Base-by-base conservation (phyloP, 2,797 vertebrate species). In the Austrolebias charrua region DNA sequence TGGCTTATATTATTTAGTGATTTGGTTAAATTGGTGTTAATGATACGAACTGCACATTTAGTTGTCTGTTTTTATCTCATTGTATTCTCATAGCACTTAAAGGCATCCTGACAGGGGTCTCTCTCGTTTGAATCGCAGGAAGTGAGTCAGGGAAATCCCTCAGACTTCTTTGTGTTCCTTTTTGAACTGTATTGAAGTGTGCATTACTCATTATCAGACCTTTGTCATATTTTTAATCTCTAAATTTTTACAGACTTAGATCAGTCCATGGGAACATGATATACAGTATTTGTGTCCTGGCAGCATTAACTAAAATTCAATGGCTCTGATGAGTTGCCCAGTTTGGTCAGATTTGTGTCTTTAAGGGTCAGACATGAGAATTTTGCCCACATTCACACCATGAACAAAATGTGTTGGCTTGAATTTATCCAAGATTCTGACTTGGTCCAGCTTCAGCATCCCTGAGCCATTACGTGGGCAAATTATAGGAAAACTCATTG, bases 131-230 rank as follows among this genome's bases (percentile, higher is more conserved):
- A 92, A 92, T 91, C 68, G 73, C 86, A 89, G 88, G 90, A 92
- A 89, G 81, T 86, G 83, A 85, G 71, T 83, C 82, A 82, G 88
- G 85, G 85, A 91, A 90, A 86, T 88, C 86, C 88, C 84, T 86
- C 66, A 43, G 51, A 86, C 71, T 71, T 80, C 75, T 73, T 57
- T 65, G 63, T 80, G 67, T 71, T 87, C 69, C 82, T 67, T 86
- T 66, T 85, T 81, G 76, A 46, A 33, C 54, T 78, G 62, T n/a
- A 53, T 64, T 58, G 65, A 68, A 80, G 35, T 24, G 3, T 65
- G 49, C 49, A 56, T 66, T 66, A 49, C 43, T 75, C 33, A 59
- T 65, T 63, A 60, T 11, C 42, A 46, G n/a, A 29, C 14, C 5
- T 14, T 42, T 67, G 56, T 68, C 51, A 13, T 52, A 45, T 54